phyloP scores from a whole-genome alignment of 1,140 invertebrate species.

The Philopotamus ludificatus region DNA sequence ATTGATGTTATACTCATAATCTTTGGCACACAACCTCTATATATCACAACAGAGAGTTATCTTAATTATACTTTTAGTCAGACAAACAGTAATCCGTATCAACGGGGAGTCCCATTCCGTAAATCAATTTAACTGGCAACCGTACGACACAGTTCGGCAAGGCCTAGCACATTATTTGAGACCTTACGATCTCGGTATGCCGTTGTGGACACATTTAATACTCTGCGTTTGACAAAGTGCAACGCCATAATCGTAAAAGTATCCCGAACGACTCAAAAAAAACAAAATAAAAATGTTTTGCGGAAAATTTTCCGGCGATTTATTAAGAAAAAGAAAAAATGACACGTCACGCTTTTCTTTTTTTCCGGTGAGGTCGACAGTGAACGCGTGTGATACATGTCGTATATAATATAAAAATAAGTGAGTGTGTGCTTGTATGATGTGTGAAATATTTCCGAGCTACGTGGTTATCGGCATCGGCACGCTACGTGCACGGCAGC shows the following conservation, averaged over 20 bases:
- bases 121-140: conserved; percentile 28
- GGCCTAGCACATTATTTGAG: not conserved
- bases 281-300: not conserved
- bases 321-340: too few species aligned
- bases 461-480: not conserved
- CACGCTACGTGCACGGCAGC: too few species aligned
- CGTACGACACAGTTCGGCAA: not conserved
- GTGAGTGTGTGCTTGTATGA: not conserved
- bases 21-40: not conserved
- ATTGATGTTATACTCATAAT: too few species aligned
- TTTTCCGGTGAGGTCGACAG: too few species aligned
- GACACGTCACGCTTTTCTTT: too few species aligned
- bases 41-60: conserved; percentile 7
- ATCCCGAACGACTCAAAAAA: not conserved
- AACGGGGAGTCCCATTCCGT: conserved; percentile 23
- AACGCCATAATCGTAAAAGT: too few species aligned
- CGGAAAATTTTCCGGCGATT: not conserved
- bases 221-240: not conserved
- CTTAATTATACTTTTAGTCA: conserved; percentile 26
- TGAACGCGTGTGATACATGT: not conserved
- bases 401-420: not conserved
- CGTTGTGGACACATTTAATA: not conserved
- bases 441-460: not conserved
- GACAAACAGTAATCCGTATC: conserved; percentile 33
- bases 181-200: not conserved